phyloP scores from a whole-genome alignment of 1,140 invertebrate species.

The Diprion similis region DNA sequence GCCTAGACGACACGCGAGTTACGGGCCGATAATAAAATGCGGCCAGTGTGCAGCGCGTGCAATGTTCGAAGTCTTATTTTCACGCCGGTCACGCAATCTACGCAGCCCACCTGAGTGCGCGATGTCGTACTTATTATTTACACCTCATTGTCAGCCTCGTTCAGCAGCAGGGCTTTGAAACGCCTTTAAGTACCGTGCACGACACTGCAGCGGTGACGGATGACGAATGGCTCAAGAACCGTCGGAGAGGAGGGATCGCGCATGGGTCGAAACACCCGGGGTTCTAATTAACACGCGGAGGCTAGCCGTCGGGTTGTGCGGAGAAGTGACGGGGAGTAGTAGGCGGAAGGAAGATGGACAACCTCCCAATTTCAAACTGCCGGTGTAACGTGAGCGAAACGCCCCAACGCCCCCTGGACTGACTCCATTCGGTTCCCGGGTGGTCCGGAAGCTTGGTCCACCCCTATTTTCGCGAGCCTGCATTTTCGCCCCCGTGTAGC shows the following conservation, averaged over 20 bases:
- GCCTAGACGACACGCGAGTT: too few species aligned
- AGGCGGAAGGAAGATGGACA: neutral
- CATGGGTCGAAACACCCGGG: constrained; percentile 41
- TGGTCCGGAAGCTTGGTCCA: constrained; percentile 31
- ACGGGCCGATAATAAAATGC: too few species aligned
- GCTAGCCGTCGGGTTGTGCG: constrained; percentile 27
- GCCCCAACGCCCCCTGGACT: constrained; percentile 40
- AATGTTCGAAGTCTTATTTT: too few species aligned
- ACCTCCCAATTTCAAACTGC: constrained; percentile 5
- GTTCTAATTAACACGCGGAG: neutral
- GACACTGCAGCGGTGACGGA: neutral
- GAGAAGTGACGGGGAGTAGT: neutral
- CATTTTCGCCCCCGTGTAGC: constrained; percentile 31
- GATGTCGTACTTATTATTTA: too few species aligned
- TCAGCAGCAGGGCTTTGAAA: neutral
- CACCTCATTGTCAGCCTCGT: neutral
- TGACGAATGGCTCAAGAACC: neutral
- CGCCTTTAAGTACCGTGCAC: neutral
- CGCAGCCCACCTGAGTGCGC: too few species aligned
- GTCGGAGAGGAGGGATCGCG: constrained; percentile 51
- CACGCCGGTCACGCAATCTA: too few species aligned
- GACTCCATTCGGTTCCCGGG: constrained; percentile 21
- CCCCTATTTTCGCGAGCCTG: constrained; percentile 43
- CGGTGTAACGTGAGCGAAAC: constrained; percentile 10
- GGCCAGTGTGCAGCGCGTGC: too few species aligned